A percentile compares a stretch with the other conserved stretches of the same genome.
phyloP scores from a whole-genome alignment of 2,888 invertebrate genomes.

The Druceiella hillmani region DNA sequence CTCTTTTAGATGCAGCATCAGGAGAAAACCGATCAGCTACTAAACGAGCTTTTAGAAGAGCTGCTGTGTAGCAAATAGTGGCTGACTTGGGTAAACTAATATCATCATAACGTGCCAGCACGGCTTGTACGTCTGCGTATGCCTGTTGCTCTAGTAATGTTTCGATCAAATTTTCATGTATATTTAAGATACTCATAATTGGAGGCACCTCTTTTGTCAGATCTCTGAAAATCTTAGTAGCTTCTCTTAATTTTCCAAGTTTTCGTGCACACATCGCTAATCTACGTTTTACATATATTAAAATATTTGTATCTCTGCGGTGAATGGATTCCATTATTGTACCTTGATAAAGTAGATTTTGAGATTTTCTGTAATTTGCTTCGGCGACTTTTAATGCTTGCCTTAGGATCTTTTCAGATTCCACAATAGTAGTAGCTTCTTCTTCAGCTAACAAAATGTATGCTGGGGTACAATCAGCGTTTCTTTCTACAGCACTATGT shows the following conservation, averaged over 20 bases:
- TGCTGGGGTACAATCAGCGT: slow-evolving; percentile 91
- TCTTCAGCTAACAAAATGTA: slow-evolving; percentile 94
- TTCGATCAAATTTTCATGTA: slow-evolving; percentile 96
- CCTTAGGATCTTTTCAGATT: slow-evolving; percentile 78
- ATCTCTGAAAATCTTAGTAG: slow-evolving; percentile 95
- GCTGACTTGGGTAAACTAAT: slow-evolving; percentile 92
- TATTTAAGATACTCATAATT: slow-evolving; percentile 87
- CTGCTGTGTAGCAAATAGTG: slow-evolving; percentile 91
- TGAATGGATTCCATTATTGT: slow-evolving; percentile 69
- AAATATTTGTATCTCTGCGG: slow-evolving; percentile 84
- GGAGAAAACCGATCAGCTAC: slow-evolving; percentile 89
- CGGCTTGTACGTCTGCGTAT: slow-evolving; percentile 83
- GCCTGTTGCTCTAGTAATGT: slow-evolving; percentile 92
- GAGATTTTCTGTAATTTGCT: slow-evolving; percentile 70
- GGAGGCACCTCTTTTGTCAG: slow-evolving; percentile 95
- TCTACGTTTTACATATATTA: slow-evolving; percentile 90
- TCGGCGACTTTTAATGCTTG: slow-evolving; percentile 83
- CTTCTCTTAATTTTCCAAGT: slow-evolving; percentile 89
- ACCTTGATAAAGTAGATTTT: slow-evolving; percentile 73
- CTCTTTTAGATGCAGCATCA: slow-evolving; percentile 78
- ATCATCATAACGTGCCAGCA: slow-evolving; percentile 66
- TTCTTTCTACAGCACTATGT: slow-evolving; percentile 78
- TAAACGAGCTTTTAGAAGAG: slow-evolving; percentile 84
- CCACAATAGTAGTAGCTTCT: slow-evolving; percentile 87
- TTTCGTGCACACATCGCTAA: slow-evolving; percentile 97